phyloP scores from a whole-genome alignment of 92 coral and sea anemone genomes.

The Epizoanthus rinbou region DNA sequence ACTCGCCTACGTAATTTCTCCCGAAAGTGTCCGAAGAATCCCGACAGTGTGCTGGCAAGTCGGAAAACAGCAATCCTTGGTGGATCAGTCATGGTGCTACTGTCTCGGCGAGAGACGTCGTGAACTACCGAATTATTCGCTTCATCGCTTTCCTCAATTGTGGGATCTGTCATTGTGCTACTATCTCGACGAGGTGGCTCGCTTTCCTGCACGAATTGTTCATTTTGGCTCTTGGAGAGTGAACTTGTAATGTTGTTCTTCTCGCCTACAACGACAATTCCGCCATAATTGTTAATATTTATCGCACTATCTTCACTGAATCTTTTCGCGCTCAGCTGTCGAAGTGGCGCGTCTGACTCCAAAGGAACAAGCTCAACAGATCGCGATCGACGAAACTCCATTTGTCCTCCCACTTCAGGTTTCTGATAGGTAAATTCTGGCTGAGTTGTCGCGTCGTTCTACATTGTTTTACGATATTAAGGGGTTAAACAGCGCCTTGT shows the following conservation, averaged over 20 bases:
- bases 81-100: slow-evolving; percentile 21
- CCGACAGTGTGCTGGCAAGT: slow-evolving; percentile 16
- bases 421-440: neutral
- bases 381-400: slow-evolving; percentile 18
- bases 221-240: neutral
- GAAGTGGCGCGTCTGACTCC: neutral
- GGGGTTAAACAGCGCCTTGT: neutral
- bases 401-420: neutral
- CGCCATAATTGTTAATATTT: slow-evolving; percentile 23
- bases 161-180: slow-evolving; percentile 28
- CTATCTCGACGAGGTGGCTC: slow-evolving; percentile 17
- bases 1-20: slow-evolving; percentile 2
- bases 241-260: neutral
- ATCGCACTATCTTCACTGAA: slow-evolving; percentile 19
- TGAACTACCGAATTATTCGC: neutral
- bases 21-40: slow-evolving; percentile 17
- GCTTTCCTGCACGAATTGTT: neutral
- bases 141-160: neutral
- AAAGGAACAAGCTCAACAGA: slow-evolving; percentile 4
- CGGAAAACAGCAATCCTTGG: neutral
- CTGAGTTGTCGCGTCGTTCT: neutral
- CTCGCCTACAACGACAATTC: slow-evolving; percentile 16
- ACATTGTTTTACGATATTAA: neutral
- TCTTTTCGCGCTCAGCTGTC: slow-evolving; percentile 3
- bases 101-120: slow-evolving; percentile 6